phyloP scores from a whole-genome alignment of 2,888 invertebrate species.

The Hyposoter dolosus region DNA sequence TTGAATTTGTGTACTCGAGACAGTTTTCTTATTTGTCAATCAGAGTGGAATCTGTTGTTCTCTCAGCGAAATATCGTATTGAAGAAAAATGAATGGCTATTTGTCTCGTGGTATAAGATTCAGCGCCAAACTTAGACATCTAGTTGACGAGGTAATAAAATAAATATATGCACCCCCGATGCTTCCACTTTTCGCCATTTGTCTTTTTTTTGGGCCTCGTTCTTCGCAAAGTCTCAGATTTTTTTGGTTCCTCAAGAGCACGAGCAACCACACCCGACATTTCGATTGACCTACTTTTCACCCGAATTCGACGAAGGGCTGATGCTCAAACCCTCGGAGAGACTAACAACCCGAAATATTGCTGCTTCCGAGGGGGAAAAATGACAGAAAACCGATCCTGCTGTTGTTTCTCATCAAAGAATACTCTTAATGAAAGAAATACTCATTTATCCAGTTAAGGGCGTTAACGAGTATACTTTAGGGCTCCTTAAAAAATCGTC shows the following conservation, averaged over 20 bases:
- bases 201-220: background rate
- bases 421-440: background rate
- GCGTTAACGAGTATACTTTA: background rate
- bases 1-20: background rate
- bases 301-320: constrained; percentile 15
- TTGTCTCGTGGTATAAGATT: background rate
- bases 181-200: background rate
- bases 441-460: background rate
- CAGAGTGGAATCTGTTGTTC: background rate
- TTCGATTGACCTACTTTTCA: constrained; percentile 38
- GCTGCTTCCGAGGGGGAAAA: background rate
- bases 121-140: background rate
- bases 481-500: background rate
- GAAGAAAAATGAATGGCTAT: background rate
- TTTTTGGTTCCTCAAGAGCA: background rate
- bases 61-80: background rate
- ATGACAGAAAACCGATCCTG: background rate
- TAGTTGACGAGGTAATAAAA: background rate
- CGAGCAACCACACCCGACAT: constrained; percentile 1
- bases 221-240: background rate
- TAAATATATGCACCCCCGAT: background rate
- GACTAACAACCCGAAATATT: constrained; percentile 4
- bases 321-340: background rate
- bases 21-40: background rate
- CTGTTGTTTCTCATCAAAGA: background rate